These are phyloP conservation scores for Taenioides sp. DNA, from an alignment of 2,797 vertebrate genomes.

Conservation along the genomic window DNA sequence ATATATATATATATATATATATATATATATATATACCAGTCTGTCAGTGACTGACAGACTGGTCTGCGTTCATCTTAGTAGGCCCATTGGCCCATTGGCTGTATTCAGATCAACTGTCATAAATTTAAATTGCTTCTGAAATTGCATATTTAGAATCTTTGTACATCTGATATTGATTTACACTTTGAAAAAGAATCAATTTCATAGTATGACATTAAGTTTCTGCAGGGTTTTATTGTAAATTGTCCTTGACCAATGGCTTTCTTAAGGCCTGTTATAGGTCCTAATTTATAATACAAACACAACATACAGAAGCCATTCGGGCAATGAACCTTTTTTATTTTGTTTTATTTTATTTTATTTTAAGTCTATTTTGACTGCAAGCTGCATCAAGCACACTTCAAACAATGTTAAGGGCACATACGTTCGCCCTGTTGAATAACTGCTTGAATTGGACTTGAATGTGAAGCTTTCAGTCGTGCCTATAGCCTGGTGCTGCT, in stretches of 20 bases:
- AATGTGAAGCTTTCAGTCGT: background rate
- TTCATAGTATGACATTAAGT: conserved; percentile 60
- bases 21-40: too few relatives aligned
- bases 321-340: background rate
- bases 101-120: background rate
- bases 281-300: background rate
- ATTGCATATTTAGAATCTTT: conserved; percentile 61
- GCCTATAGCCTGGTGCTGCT: background rate
- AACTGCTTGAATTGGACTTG: background rate
- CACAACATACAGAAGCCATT: background rate
- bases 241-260: conserved; percentile 18
- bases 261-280: background rate
- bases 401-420: background rate
- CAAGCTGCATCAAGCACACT: background rate
- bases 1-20: too few relatives aligned
- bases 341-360: too few relatives aligned
- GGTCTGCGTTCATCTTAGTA: background rate
- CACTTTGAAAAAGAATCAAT: conserved; percentile 65
- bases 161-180: conserved; percentile 69
- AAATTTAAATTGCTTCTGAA: conserved; percentile 49
- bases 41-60: too few relatives aligned
- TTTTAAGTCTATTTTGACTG: background rate
- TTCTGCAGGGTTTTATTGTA: conserved; percentile 22
- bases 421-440: background rate
- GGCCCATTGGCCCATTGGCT: background rate